These are phyloP conservation scores for Ovis aries DNA, from an alignment of 2,113 vertebrate species.

Conservation along the genomic window DNA sequence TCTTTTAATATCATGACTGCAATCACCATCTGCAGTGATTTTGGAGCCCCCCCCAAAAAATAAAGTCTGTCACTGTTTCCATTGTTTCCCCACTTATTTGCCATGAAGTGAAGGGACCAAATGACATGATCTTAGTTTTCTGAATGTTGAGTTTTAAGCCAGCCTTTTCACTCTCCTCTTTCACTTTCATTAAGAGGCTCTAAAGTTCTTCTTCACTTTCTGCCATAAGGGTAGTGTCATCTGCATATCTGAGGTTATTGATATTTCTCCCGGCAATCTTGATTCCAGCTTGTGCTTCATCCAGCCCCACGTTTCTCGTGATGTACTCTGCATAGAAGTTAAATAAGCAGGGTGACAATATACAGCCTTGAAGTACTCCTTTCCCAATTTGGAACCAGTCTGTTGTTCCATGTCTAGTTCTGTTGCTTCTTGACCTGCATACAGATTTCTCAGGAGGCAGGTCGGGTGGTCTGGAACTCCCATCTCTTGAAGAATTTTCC, in stretches of 20 bases:
- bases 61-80: background rate
- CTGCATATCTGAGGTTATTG: background rate
- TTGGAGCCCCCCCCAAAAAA: accelerated
- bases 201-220: background rate
- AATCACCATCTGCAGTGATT: background rate
- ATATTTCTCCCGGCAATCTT: background rate
- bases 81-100: background rate
- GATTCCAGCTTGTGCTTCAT: background rate
- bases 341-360: background rate
- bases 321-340: background rate
- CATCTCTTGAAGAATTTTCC: background rate
- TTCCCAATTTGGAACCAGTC: background rate
- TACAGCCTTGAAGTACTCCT: background rate
- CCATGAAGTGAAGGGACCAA: background rate
- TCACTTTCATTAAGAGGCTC: background rate
- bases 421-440: background rate
- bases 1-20: background rate
- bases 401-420: background rate
- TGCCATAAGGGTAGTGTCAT: background rate
- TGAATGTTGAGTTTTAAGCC: background rate
- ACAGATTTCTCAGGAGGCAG: background rate
- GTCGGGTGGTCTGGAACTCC: background rate
- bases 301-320: background rate
- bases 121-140: background rate
- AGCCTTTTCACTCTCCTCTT: background rate